These are phyloP conservation scores for Alcedo quadribrachys DNA, from an alignment of 2,797 vertebrate species.

Conservation along the genomic window DNA sequence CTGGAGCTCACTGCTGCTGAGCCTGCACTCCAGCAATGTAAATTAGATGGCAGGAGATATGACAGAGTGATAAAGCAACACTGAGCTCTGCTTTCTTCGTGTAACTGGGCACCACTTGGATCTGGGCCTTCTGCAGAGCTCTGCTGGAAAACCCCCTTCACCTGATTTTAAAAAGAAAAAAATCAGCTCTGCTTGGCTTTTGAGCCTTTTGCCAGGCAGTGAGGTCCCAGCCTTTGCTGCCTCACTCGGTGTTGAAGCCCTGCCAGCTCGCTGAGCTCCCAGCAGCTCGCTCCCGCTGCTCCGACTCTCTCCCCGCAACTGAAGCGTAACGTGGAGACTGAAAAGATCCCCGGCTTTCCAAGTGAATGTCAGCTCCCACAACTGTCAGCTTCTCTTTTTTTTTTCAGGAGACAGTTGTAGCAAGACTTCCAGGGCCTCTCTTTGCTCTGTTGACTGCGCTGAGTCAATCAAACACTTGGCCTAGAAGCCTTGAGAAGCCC, in stretches of 20 bases:
- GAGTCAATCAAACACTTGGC: background rate
- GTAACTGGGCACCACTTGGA: background rate
- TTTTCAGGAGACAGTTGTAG: background rate
- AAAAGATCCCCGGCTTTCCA: conserved; percentile 19
- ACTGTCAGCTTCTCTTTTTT: conserved; percentile 19
- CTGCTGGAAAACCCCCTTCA: background rate
- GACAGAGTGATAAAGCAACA: background rate
- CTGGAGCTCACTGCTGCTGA: conserved; percentile 23
- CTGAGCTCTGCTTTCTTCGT: background rate
- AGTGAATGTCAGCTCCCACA: background rate
- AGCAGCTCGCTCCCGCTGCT: background rate
- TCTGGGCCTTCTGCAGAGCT: background rate
- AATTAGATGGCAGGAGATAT: conserved; percentile 16
- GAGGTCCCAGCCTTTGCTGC: background rate
- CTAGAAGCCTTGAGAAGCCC: conserved; percentile 9
- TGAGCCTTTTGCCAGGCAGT: background rate
- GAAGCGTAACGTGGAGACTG: background rate
- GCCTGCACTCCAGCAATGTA: background rate
- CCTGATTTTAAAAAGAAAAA: background rate
- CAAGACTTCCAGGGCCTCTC: background rate
- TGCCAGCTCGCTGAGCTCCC: background rate
- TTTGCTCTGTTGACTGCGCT: conserved; percentile 12
- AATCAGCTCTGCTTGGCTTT: background rate
- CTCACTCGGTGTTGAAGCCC: background rate
- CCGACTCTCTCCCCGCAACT: background rate